phyloP scores from a whole-genome alignment of 2,797 vertebrate genomes.

The Phataginus tetradactyla region DNA sequence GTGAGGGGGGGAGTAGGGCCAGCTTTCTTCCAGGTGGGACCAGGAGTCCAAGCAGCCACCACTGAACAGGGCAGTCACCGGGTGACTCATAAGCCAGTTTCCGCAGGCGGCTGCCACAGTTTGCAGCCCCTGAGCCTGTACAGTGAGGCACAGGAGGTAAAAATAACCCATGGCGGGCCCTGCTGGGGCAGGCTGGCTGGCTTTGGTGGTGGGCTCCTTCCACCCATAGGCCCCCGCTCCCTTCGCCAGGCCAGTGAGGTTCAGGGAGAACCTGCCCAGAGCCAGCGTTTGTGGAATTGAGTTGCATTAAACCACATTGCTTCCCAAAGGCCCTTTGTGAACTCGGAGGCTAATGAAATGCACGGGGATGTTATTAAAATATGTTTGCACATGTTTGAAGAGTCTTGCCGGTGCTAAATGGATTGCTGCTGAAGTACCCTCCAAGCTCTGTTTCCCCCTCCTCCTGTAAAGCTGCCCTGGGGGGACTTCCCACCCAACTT shows the following conservation, averaged over 20 bases:
- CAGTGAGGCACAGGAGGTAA: constrained; percentile 54
- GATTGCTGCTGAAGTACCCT: not conserved
- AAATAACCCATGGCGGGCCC: constrained; percentile 49
- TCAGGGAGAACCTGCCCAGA: constrained; percentile 50
- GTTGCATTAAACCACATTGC: not conserved
- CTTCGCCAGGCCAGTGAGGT: constrained; percentile 15
- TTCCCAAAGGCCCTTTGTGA: constrained; percentile 68
- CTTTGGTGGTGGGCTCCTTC: constrained; percentile 9
- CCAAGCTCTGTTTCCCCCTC: accelerated
- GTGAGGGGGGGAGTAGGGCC: not conserved
- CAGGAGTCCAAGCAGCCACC: constrained; percentile 25
- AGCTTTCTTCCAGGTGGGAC: not conserved
- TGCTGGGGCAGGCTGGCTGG: not conserved
- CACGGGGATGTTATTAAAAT: constrained; percentile 46
- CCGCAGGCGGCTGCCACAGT: constrained; percentile 62
- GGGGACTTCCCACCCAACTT: not conserved
- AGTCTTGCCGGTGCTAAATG: not conserved
- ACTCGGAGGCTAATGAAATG: constrained; percentile 46
- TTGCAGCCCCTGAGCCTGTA: constrained; percentile 41
- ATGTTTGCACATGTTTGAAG: constrained; percentile 39
- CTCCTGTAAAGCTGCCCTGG: not conserved
- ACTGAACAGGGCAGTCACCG: not conserved
- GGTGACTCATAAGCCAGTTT: constrained; percentile 72
- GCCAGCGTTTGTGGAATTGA: not conserved
- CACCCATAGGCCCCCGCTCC: not conserved